Evolutionary conservation across 2,113 vertebrate genomes (phyloP).

Genomic region (Chelonoidis abingdonii): DNA sequence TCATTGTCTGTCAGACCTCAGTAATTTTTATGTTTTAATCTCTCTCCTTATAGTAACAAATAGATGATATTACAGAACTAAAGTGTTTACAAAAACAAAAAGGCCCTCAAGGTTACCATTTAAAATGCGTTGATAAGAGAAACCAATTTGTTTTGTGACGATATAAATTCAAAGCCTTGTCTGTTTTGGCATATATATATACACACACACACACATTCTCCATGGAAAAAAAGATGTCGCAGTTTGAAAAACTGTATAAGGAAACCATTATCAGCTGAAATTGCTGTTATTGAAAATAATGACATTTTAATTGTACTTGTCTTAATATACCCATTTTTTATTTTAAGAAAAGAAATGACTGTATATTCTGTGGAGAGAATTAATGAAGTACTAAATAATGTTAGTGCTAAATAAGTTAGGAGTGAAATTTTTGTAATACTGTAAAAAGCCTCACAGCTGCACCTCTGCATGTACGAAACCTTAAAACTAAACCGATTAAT

Average conservation of each 20-base stretch:
- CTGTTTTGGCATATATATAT: background rate
- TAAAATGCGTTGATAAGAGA: slow-evolving; percentile 29
- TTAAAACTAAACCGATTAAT: background rate
- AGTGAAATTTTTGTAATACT: background rate
- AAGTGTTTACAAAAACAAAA: slow-evolving; percentile 18
- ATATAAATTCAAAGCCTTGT: slow-evolving; percentile 19
- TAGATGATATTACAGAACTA: background rate
- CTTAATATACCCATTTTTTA: slow-evolving; percentile 62
- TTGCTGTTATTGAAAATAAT: slow-evolving; percentile 62
- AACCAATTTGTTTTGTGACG: slow-evolving; percentile 4
- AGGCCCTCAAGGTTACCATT: background rate
- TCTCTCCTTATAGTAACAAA: background rate
- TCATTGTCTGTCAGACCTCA: background rate
- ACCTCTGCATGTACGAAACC: background rate
- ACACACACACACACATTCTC: background rate
- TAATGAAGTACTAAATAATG: slow-evolving; percentile 33
- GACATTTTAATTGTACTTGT: slow-evolving; percentile 64
- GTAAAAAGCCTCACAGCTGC: background rate
- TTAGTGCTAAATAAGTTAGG: slow-evolving; percentile 42
- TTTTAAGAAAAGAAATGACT: slow-evolving; percentile 46
- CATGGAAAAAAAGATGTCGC: slow-evolving; percentile 20
- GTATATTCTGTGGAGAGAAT: slow-evolving; percentile 33
- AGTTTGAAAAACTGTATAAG: slow-evolving; percentile 17
- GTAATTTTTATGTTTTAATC: slow-evolving; percentile 35
- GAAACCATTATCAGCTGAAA: slow-evolving; percentile 19